These are phyloP conservation scores for Nemotelus pantherinus DNA, from an alignment of 2,888 invertebrate species.

Conservation along the genomic window DNA sequence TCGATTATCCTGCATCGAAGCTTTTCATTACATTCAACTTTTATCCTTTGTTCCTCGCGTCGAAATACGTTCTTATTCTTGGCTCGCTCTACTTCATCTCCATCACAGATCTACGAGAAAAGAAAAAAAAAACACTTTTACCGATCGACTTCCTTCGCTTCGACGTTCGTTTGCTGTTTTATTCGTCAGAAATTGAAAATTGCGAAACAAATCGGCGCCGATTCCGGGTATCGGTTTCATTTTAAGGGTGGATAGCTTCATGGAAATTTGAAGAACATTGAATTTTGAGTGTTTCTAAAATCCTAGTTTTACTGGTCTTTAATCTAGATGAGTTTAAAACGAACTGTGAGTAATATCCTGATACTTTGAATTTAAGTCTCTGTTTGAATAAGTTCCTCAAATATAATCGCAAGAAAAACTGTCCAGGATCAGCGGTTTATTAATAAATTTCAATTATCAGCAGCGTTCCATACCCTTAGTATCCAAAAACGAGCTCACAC, in stretches of 20 bases:
- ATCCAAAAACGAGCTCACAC: too few species aligned
- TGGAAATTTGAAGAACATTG: neutral
- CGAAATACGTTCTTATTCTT: conserved; percentile 1
- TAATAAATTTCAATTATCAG: too few species aligned
- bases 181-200: conserved; percentile 50
- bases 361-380: neutral
- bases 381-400: neutral
- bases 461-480: too few species aligned
- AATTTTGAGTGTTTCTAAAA: neutral
- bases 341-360: neutral
- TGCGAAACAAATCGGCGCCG: conserved; percentile 52
- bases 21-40: conserved; percentile 50
- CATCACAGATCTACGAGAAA: neutral
- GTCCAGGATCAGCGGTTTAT: too few species aligned
- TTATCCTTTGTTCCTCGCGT: conserved; percentile 44
- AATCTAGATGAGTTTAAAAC: neutral
- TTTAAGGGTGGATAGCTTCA: conserved; percentile 1
- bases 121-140: conserved; percentile 4
- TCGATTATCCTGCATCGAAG: conserved; percentile 45
- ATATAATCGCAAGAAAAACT: too few species aligned
- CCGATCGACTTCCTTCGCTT: conserved; percentile 22
- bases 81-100: neutral
- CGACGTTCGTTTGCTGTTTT: conserved; percentile 30
- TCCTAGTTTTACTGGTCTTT: neutral
- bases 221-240: neutral